Percentiles rank a stretch among this genome's conserved stretches.
Conservation (phyloP, 2,888 invertebrate genomes). For the Melikaiella ostensackeni region DNA sequence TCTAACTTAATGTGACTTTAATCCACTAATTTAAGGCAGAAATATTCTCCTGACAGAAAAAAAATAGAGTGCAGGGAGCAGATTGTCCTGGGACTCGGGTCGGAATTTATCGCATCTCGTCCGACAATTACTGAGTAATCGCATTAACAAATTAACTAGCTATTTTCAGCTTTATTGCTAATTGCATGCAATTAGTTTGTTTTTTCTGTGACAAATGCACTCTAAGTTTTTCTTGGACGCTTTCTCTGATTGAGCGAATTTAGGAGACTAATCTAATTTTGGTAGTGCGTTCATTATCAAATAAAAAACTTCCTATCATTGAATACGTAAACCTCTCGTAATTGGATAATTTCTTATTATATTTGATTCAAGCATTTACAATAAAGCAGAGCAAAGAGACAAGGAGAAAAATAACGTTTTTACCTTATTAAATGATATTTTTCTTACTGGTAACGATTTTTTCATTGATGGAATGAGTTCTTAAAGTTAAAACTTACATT, state of each 20-base stretch:
- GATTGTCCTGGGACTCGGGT: slow-evolving; percentile 43
- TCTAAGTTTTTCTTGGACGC: neutral
- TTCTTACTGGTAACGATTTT: too few species aligned
- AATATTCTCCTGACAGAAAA: slow-evolving; percentile 48
- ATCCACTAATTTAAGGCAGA: slow-evolving; percentile 67
- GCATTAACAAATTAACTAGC: slow-evolving; percentile 26
- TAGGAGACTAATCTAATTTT: neutral
- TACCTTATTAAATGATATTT: too few species aligned
- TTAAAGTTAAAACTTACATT: too few species aligned
- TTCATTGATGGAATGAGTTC: too few species aligned
- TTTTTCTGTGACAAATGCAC: neutral
- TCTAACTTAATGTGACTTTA: slow-evolving; percentile 71
- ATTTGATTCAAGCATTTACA: too few species aligned
- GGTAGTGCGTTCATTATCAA: neutral
- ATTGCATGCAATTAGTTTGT: neutral
- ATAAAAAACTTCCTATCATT: too few species aligned
- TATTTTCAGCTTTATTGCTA: slow-evolving; percentile 12
- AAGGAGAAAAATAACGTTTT: too few species aligned
- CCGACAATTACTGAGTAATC: slow-evolving; percentile 28
- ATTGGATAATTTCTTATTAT: too few species aligned
- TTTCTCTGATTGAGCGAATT: neutral
- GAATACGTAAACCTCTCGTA: too few species aligned
- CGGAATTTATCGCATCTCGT: slow-evolving; percentile 48
- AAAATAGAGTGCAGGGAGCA: slow-evolving; percentile 40
- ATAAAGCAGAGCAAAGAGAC: too few species aligned